These are phyloP conservation scores for Physella acuta DNA, from an alignment of 1,140 invertebrate genomes.

Conservation along the genomic window DNA sequence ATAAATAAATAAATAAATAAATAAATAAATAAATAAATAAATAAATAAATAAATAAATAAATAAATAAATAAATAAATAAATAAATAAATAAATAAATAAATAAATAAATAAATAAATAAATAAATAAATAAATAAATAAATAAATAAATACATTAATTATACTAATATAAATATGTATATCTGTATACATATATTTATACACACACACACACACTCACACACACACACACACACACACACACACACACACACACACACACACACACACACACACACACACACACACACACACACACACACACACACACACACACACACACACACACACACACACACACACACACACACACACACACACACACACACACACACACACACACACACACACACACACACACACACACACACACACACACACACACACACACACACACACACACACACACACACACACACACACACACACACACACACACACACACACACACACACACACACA, in stretches of 20 bases:
- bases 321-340: not conserved
- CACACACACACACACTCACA: not conserved
- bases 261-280: not conserved
- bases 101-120: not conserved
- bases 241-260: not conserved
- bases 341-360: too few species aligned
- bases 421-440: too few species aligned
- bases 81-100: not conserved
- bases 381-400: too few species aligned
- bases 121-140: not conserved
- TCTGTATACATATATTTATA: conserved; percentile 10
- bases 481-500: too few species aligned
- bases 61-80: too few species aligned
- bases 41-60: not conserved
- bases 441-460: too few species aligned
- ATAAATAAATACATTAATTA: not conserved
- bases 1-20: not conserved
- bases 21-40: conserved; percentile 5
- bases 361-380: too few species aligned
- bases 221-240: not conserved
- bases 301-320: not conserved
- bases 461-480: too few species aligned
- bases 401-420: too few species aligned
- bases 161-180: not conserved
- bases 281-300: not conserved